Evolutionary conservation across 2,797 vertebrate genomes (phyloP), one percentile per base, ranked within the genome.

Genomic region (Sebastes alutus): DNA sequence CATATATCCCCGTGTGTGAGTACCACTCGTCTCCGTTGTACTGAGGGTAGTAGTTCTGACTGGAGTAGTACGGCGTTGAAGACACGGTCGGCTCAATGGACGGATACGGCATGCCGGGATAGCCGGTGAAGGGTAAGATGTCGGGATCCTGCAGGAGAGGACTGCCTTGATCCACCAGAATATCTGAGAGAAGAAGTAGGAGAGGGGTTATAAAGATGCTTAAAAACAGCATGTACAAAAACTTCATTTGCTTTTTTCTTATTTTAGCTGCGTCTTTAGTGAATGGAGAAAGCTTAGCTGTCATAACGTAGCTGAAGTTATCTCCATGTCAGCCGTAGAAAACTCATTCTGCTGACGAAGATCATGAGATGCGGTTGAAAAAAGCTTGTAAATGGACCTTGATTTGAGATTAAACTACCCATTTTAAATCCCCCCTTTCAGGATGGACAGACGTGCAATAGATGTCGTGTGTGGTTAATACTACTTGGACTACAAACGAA

Each of bases 21-120:
- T 96, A 99, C 99, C 98, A 99, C 78, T 99, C 97, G 2, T 99
- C 97, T 14, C 88, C 90, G 0, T 93, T 88, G 91, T 98, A 98
- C 0, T 96, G 96, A 54, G 97, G 94, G 91, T 97, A 98, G 93
- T 97, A 98, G 88, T 96, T 95, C 82, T 97, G 94, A 93, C 89
- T 96, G 95, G 97, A 94, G 94, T 98, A 99, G 87, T 97, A 99
- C 12, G 97, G 92, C 0, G 97, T 95, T 0, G 97, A 95, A 18
- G 97, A 94, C 85, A 97, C 93, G 83, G 95, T 91, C 4, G 97
- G 96, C 85, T 98, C 98, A 87, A 97, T 95, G 84, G 96, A 91
- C 1, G 96, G 89, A 92, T 96, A 98, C 25, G 97, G 97, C 86
- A 96, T 96, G 75, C 92, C 95, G 94, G 93, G 96, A 94, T 97